A percentile compares a stretch with the other conserved stretches of the same genome.
phyloP scores from a whole-genome alignment of 2,888 invertebrate genomes.

The Andrena fulva region DNA sequence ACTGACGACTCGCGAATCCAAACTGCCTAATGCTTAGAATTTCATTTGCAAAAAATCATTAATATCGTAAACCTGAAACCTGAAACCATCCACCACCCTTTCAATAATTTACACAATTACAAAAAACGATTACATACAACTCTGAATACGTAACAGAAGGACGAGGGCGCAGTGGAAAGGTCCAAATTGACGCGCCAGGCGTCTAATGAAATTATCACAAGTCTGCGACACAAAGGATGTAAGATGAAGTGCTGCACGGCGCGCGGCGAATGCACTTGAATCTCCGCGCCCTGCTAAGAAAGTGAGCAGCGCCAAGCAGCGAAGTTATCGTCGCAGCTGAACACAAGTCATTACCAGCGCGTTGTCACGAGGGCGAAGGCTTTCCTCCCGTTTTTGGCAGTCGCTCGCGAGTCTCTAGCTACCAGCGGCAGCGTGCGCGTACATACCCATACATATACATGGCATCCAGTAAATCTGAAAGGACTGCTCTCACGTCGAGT shows the following conservation, averaged over 20 bases:
- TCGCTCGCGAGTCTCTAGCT: too few relatives aligned
- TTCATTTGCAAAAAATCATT: too few relatives aligned
- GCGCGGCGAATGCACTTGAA: background rate
- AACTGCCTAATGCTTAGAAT: too few relatives aligned
- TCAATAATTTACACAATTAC: background rate
- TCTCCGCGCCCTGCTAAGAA: slow-evolving; percentile 5
- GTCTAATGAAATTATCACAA: background rate
- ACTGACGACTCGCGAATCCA: background rate
- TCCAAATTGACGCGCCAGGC: background rate
- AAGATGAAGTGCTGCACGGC: background rate
- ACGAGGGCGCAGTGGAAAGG: background rate
- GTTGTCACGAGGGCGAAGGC: background rate
- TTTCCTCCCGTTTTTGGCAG: background rate
- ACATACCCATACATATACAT: background rate
- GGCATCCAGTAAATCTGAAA: slow-evolving; percentile 57
- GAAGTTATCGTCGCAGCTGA: slow-evolving; percentile 6
- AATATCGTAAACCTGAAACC: too few relatives aligned
- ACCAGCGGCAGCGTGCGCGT: too few relatives aligned
- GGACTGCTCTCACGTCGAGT: slow-evolving; percentile 54
- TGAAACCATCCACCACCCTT: background rate
- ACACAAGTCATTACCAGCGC: slow-evolving; percentile 15
- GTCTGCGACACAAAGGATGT: background rate
- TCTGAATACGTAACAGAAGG: background rate
- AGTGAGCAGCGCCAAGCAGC: slow-evolving; percentile 3
- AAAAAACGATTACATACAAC: background rate